These are phyloP conservation scores for Apogon hyalosoma DNA, from an alignment of 2,797 vertebrate species.

Conservation along the genomic window DNA sequence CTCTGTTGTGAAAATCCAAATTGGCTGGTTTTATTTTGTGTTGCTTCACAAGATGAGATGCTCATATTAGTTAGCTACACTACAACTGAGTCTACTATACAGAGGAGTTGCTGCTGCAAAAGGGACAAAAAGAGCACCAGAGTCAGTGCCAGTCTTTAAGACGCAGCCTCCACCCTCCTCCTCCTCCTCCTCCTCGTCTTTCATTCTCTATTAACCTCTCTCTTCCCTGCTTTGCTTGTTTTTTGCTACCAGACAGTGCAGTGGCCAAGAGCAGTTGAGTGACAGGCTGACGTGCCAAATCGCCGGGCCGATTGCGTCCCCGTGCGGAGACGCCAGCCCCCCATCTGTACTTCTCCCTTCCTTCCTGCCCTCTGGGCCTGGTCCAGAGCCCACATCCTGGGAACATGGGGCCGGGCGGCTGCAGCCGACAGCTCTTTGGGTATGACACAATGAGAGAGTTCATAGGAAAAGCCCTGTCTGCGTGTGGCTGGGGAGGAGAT, in stretches of 20 bases:
- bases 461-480: conserved; percentile 56
- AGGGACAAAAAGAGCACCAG: conserved; percentile 46
- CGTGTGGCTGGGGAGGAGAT: conserved; percentile 49
- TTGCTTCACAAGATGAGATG: conserved; percentile 43
- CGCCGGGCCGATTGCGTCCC: conserved; percentile 51
- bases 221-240: conserved; percentile 36
- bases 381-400: conserved; percentile 68
- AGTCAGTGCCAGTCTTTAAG: conserved; percentile 46
- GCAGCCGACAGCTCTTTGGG: conserved; percentile 66
- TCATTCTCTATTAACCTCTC: conserved; percentile 32
- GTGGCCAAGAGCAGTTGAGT: conserved; percentile 58
- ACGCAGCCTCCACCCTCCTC: conserved; percentile 34
- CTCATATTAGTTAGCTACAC: conserved; percentile 53
- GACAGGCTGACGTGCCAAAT: conserved; percentile 60
- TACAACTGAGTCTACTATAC: conserved; percentile 50
- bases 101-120: conserved; percentile 33
- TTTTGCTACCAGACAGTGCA: conserved; percentile 42
- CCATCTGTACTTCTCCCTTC: conserved; percentile 47
- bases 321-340: conserved; percentile 55
- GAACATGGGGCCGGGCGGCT: conserved; percentile 53
- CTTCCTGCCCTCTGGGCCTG: conserved; percentile 60
- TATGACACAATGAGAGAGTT: conserved; percentile 65
- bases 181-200: conserved; percentile 5
- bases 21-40: conserved; percentile 55
- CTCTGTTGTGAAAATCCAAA: conserved; percentile 55